phyloP scores from a whole-genome alignment of 2,888 invertebrate genomes.

The Herminia tarsipennalis region DNA sequence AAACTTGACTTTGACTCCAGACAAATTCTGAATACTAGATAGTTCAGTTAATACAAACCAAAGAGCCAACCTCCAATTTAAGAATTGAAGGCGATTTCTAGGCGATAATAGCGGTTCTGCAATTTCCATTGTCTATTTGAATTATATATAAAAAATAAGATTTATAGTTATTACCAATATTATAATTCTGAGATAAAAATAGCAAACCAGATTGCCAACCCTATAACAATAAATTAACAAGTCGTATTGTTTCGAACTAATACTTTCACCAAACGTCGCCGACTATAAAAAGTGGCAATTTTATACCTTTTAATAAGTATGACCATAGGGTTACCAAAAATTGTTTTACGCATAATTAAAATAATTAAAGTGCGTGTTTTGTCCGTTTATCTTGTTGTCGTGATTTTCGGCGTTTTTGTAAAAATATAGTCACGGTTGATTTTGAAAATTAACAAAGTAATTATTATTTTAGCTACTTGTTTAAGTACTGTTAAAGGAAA shows the following conservation, averaged over 20 bases:
- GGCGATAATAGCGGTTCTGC: too few species aligned
- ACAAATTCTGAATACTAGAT: too few species aligned
- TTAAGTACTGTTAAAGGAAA: constrained; percentile 8
- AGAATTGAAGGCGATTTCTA: too few species aligned
- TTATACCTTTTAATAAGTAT: constrained; percentile 26
- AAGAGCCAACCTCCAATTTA: too few species aligned
- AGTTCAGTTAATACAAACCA: too few species aligned
- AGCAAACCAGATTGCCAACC: constrained; percentile 12
- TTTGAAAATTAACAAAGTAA: constrained; percentile 17
- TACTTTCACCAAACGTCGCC: constrained; percentile 50
- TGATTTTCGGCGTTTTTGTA: constrained; percentile 18
- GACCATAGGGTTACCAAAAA: constrained; percentile 26
- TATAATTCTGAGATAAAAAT: too few species aligned
- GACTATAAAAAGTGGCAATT: constrained; percentile 42
- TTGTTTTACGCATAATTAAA: constrained; percentile 48
- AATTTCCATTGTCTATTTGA: too few species aligned
- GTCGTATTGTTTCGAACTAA: constrained; percentile 47
- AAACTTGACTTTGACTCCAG: too few species aligned
- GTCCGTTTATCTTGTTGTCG: constrained; percentile 36
- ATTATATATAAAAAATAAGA: too few species aligned
- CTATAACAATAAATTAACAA: constrained; percentile 44
- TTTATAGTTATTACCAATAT: too few species aligned
- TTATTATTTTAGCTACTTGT: constrained; percentile 30
- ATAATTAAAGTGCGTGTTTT: constrained; percentile 47
- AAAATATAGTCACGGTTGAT: constrained; percentile 18